Evolutionary conservation across 2,888 invertebrate genomes (phyloP), one percentile per base, ranked within the genome.

Genomic region (Zhengitettix transpicula): DNA sequence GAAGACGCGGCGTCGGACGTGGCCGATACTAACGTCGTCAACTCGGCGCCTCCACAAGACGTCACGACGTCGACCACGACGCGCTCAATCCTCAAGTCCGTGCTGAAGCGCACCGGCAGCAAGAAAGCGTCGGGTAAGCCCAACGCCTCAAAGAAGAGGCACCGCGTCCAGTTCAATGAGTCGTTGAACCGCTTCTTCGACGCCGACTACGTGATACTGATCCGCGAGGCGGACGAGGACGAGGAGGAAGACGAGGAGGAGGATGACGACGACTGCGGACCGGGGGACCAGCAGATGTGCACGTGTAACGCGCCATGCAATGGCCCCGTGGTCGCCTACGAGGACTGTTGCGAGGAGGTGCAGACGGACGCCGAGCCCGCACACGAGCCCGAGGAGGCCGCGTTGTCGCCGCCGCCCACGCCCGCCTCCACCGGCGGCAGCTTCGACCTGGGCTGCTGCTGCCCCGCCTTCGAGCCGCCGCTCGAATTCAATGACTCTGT

Each of bases 151-250:
- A 28, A 28, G 55, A 84, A 83, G 67, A 87, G 85, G 69, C 82
- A 90, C 72, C 82, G 89, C 60, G 92, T 92, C 40, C 84, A 89
- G 58, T 92, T 92, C 70, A 89, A 92, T 71, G 92, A 92, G 75
- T 88, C 84, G 69, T 82, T 87, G 58, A 92, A 92, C 75, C 89
- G 90, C 72, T 91, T 90, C 75, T 91, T 92, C 72, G 92, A 92
- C 68, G 91, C 92, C 58, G 91, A 92, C 75, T 92, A 92, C 70
- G 91, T 92, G 69, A 92, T 92, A 68, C 79, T 91, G 64, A 90
- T 92, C 64, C 83, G 91, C 62, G 91, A 92, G 71, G 87, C 85
- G 69, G 89, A 88, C 61, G 89, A 89, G 68, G 89, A 89, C 69
- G 82, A 82, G 63, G 84, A 82, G 71, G 62, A 58, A 68, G 73